Conservation (phyloP, 2,888 invertebrate species). For the Tethea ocularis region DNA sequence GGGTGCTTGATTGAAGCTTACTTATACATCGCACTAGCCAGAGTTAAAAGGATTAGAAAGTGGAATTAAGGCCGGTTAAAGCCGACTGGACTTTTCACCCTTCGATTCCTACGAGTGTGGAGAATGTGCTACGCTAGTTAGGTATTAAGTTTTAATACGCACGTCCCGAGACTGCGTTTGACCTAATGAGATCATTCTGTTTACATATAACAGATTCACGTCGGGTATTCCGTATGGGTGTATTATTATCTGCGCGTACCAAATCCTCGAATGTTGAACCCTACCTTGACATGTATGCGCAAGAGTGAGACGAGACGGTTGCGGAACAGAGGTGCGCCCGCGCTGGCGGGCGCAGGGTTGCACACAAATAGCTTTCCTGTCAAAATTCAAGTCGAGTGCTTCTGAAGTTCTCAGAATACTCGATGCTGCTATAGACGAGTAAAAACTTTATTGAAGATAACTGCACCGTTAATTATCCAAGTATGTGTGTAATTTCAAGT, state of each 20-base stretch:
- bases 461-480: slow-evolving; percentile 44
- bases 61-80: slow-evolving; percentile 43
- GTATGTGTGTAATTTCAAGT: slow-evolving; percentile 14
- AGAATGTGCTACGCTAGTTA: slow-evolving; percentile 23
- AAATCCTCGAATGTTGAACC: slow-evolving; percentile 82
- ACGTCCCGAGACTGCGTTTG: slow-evolving; percentile 46
- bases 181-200: slow-evolving; percentile 67
- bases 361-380: slow-evolving; percentile 77
- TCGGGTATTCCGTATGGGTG: slow-evolving; percentile 62
- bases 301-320: slow-evolving; percentile 68
- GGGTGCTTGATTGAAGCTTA: slow-evolving; percentile 60
- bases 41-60: slow-evolving; percentile 67
- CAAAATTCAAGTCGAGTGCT: slow-evolving; percentile 67
- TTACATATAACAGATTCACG: slow-evolving; percentile 67
- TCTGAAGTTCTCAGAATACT: slow-evolving; percentile 71
- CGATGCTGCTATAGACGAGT: slow-evolving; percentile 41
- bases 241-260: slow-evolving; percentile 71
- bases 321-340: slow-evolving; percentile 70
- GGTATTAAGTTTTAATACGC: slow-evolving; percentile 36
- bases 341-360: slow-evolving; percentile 71
- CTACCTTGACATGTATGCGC: slow-evolving; percentile 82
- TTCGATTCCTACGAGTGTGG: slow-evolving; percentile 27
- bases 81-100: slow-evolving; percentile 46
- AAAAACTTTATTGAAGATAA: slow-evolving; percentile 38
- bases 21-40: slow-evolving; percentile 45